A percentile compares a stretch with the other conserved stretches of the same genome.
These are phyloP conservation scores for Grantiella picta DNA, from an alignment of 2,113 vertebrate species.

Conservation along the genomic window DNA sequence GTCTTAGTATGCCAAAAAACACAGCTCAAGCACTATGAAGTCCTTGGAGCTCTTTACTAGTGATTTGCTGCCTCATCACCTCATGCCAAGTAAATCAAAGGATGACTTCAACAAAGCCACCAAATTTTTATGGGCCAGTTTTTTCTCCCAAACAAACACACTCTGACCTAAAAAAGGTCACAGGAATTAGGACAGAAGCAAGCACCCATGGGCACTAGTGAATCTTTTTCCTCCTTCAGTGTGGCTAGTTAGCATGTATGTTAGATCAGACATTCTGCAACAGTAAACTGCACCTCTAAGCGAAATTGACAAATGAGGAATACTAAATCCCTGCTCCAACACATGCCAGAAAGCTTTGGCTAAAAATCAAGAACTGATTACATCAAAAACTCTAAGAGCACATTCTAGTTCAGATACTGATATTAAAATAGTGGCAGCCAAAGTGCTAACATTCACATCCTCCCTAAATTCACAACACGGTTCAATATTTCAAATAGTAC, in stretches of 20 bases:
- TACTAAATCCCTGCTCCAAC: not conserved
- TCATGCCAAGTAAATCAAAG: not conserved
- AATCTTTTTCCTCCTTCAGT: not conserved
- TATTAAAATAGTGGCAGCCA: not conserved
- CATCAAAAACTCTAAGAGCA: not conserved
- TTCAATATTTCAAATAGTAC: not conserved
- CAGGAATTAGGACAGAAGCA: not conserved
- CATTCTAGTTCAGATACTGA: not conserved
- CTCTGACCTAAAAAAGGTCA: not conserved
- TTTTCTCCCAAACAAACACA: not conserved
- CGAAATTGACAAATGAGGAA: not conserved
- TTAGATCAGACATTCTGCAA: not conserved
- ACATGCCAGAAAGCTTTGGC: not conserved
- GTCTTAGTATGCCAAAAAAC: not conserved
- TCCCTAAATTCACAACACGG: not conserved
- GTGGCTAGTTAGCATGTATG: not conserved
- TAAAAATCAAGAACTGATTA: constrained; percentile 1
- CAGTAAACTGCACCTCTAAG: not conserved
- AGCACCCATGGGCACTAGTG: not conserved
- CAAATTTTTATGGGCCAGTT: not conserved
- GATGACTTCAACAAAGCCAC: not conserved
- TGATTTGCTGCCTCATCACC: not conserved
- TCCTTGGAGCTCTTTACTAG: not conserved
- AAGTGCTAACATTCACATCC: not conserved
- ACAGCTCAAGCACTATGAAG: not conserved